Evolutionary conservation across 2,797 vertebrate species (phyloP), one percentile per base, ranked within the genome.

Genomic region (Dicrostonyx torquatus): DNA sequence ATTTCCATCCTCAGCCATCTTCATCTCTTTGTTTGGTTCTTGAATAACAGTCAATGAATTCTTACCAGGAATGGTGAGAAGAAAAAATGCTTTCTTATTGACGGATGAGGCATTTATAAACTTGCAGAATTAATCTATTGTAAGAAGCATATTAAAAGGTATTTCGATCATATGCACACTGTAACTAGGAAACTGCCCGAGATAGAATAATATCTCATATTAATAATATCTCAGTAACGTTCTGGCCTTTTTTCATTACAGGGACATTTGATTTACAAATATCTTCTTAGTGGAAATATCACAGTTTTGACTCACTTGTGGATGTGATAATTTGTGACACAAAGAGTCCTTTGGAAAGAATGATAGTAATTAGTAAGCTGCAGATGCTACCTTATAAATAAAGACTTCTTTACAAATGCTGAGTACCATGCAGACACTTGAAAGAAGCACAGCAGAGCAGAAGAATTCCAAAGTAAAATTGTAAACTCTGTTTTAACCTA

Each of bases 21-120:
- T 98, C 96, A 90, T 64, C 93, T 22, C 77, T 95, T 93, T 95
- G 72, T 82, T 96, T 87, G 91, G 88, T 31, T 87, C 73, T 97
- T 97, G 97, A 96, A 93, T 93, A 88, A 62, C 58, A 86, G 95
- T 89, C 82, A 96, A 97, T 95, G 96, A 89, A 98, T 97, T 98
- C 97, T 85, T 94, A 94, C 43, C 48, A 79, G 92, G 70, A 97
- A 94, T 95, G 95, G 17, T 6, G 43, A 70, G 93, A 86, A 97
- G 96, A 97, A 88, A 68, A 93, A 60, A 68, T 87, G 79, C 66
- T 96, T 78, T 82, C 66, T 96, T 78, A 89, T 34, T 68, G n/a
- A 96, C 93, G 26, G 40, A 72, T 91, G 88, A 83, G 85, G 86
- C 90, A 95, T 90, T 22, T 93, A 55, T 50, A 93, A 55, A 70